phyloP scores from a whole-genome alignment of 2,113 vertebrate genomes.

The Paracanthobrama guichenoti region DNA sequence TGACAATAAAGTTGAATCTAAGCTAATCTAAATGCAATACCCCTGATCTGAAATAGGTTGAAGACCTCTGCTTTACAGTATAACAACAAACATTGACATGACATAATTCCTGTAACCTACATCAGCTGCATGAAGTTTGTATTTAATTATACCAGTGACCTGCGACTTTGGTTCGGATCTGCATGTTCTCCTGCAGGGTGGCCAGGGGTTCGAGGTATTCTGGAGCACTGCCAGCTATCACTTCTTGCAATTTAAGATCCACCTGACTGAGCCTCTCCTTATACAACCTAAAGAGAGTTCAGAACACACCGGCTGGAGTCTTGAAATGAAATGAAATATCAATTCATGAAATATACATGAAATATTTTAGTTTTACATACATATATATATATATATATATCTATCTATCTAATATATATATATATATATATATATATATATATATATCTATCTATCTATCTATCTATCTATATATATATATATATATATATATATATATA shows the following conservation, averaged over 20 bases:
- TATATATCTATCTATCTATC: too few relatives aligned
- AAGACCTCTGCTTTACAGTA: neutral
- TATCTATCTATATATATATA: too few relatives aligned
- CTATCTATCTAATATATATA: too few relatives aligned
- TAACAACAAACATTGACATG: neutral
- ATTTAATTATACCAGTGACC: constrained; percentile 69
- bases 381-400: neutral
- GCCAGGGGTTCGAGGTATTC: constrained; percentile 98
- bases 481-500: neutral
- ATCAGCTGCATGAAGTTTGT: neutral
- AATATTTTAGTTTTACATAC: constrained; percentile 50
- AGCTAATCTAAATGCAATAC: neutral
- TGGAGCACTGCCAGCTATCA: constrained; percentile 93
- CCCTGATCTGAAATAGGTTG: neutral
- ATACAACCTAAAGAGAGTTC: constrained; percentile 81
- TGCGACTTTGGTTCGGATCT: constrained; percentile 98
- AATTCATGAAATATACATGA: too few relatives aligned
- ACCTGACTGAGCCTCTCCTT: constrained; percentile 97
- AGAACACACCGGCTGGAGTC: neutral
- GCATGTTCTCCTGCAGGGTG: constrained; percentile 99
- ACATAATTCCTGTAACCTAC: neutral
- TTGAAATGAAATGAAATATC: too few relatives aligned
- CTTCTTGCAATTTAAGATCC: constrained; percentile 97
- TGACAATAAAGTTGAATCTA: too few relatives aligned
- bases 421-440: neutral